Percentiles rank a stretch among this genome's conserved stretches.
phyloP scores from a whole-genome alignment of 2,888 invertebrate genomes.

The Drosophila kuntzei region DNA sequence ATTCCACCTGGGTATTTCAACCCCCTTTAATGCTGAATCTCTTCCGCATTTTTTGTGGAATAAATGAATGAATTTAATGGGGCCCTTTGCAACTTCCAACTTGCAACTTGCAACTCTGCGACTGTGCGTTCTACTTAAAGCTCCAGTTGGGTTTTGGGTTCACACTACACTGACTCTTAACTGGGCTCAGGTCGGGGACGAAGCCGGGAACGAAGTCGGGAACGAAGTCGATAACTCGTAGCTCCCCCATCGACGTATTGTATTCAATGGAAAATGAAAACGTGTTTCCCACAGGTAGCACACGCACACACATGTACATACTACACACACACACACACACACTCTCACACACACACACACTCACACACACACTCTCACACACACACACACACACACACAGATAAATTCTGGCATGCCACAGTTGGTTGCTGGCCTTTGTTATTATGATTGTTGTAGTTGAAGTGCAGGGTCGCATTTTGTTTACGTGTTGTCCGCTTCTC shows the following conservation, averaged over 20 bases:
- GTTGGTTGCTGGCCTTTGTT: conserved; percentile 52
- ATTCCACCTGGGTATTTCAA: conserved; percentile 3
- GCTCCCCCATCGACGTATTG: conserved; percentile 6
- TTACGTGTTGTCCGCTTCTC: conserved; percentile 24
- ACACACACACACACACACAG: not conserved
- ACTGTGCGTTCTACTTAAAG: conserved; percentile 37
- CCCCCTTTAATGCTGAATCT: conserved; percentile 1
- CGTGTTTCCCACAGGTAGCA: conserved; percentile 75
- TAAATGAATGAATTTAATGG: conserved; percentile 47
- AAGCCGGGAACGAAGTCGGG: not conserved
- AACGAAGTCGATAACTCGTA: not conserved
- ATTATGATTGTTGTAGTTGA: conserved; percentile 31
- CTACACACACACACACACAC: not conserved
- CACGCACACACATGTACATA: conserved; percentile 18
- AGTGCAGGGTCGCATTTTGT: conserved; percentile 48
- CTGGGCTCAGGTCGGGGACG: conserved; percentile 6
- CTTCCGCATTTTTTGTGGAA: conserved; percentile 40
- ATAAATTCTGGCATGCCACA: conserved; percentile 37
- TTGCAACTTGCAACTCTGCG: conserved; percentile 6
- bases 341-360: not conserved
- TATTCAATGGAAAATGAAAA: conserved; percentile 53
- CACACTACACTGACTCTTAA: conserved; percentile 12
- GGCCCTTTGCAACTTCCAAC: conserved; percentile 8
- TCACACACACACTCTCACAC: not conserved
- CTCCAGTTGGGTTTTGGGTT: conserved; percentile 37